phyloP scores from a whole-genome alignment of 53 echinoderm and acorn worm genomes.

The Henricia sp. region DNA sequence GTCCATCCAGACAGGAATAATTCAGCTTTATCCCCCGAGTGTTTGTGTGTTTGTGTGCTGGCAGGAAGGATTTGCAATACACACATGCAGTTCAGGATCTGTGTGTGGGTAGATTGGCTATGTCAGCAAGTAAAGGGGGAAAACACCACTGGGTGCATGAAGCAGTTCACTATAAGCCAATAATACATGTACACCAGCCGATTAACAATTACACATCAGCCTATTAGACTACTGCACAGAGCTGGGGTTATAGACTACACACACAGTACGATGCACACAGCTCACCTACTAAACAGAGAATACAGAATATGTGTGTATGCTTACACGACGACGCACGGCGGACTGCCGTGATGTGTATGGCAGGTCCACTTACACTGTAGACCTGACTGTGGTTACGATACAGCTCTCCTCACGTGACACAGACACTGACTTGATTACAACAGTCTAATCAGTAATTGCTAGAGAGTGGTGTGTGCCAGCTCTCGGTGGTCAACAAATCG shows the following conservation, averaged over 20 bases:
- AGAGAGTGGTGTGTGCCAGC: not conserved
- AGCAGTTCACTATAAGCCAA: not conserved
- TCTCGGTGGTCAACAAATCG: too few species aligned
- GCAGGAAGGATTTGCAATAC: not conserved
- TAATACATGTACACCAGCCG: not conserved
- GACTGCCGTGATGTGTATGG: too few species aligned
- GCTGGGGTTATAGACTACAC: not conserved
- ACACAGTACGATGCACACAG: not conserved
- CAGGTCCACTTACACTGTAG: not conserved
- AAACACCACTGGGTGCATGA: not conserved
- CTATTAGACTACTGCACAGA: not conserved
- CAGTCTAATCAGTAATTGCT: not conserved
- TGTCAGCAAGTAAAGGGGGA: not conserved
- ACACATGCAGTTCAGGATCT: not conserved
- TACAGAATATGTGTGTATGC: not conserved
- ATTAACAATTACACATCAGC: not conserved
- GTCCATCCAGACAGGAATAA: too few species aligned
- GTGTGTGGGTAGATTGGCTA: slow-evolving; percentile 1
- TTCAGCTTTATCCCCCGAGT: not conserved
- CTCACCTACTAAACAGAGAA: not conserved
- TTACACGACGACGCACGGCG: too few species aligned
- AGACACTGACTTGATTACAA: not conserved
- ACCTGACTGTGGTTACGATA: not conserved
- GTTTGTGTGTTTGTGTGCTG: not conserved
- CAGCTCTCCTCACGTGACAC: not conserved